Base-by-base conservation (phyloP, 2,888 invertebrate genomes). In the Papilio gigon region DNA sequence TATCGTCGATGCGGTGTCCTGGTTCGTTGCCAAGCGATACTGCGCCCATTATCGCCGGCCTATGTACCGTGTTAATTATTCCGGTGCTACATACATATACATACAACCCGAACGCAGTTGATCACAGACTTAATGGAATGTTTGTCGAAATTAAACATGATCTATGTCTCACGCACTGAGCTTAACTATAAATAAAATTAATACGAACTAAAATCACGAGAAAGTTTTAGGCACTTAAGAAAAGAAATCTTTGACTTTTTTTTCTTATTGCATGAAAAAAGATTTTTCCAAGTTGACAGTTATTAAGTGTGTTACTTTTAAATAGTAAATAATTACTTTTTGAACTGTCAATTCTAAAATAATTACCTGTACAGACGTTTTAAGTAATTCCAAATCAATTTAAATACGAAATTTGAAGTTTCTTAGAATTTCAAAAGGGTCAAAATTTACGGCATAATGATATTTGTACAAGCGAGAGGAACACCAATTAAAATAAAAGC, bases 61-160 rank as follows among this genome's bases (percentile, higher is more conserved):
- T 67, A 53, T 63, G 68, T 56, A 35, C 63, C 30, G 35, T 47
- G 63, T 47, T 68, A 68, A 68, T 68, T 68, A 68, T 68, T 59
- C 63, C 37, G 44, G 9, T 42, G 42, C 42, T 42, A 53, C 40
- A 42, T 25, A 58, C 44, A 53, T 40, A 56, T 44, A 61, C 22
- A 40, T 17, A 42, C 22, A 11, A 42, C 30, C 14, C 30, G 17
- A 53, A 27, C 27, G 25, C 30, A 42, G 58, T 65, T 58, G 60
- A 67, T 60, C 60, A 37, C 35, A 17, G 33, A 60, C 50, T 50
- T 67, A 67, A 67, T 67, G 60, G 66, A 66, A 61, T 67, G 60
- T 60, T 60, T 37, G 58, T 20, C 58, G 20, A 59, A 67, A 60
- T 60, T 37, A 50, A 67, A 47, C 58, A 65, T 44, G 65, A 65